A percentile compares a stretch with the other conserved stretches of the same genome.
Conservation (phyloP, 2,113 vertebrate species). For the Melanerpes formicivorus region DNA sequence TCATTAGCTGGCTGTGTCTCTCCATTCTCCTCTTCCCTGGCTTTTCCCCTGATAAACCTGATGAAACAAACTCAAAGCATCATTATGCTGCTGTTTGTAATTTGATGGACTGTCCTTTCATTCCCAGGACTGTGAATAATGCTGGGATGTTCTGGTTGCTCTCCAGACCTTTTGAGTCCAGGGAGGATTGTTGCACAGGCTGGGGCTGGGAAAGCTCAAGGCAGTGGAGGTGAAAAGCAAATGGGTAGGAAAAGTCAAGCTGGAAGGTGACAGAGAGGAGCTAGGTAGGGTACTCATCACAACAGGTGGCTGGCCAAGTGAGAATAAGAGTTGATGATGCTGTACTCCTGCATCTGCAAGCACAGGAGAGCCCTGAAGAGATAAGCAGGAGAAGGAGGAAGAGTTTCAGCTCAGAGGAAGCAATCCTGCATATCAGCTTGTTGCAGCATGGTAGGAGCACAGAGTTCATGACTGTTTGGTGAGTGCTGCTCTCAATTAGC, state of each 20-base stretch:
- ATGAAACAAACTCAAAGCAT: neutral
- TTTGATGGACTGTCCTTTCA: neutral
- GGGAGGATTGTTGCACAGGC: neutral
- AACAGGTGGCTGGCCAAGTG: neutral
- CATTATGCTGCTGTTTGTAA: neutral
- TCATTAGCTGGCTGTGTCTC: slow-evolving; percentile 9
- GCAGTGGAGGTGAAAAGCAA: neutral
- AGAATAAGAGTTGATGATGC: neutral
- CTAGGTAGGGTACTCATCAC: neutral
- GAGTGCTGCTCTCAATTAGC: neutral
- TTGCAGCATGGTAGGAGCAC: neutral
- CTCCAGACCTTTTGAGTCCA: neutral
- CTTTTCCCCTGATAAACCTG: neutral
- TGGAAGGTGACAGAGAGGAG: neutral
- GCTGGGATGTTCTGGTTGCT: neutral
- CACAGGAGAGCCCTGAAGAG: neutral
- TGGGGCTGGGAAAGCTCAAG: neutral
- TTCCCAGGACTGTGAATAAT: neutral
- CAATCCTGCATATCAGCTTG: neutral
- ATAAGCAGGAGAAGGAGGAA: neutral
- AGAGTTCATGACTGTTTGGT: neutral
- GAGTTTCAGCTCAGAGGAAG: neutral
- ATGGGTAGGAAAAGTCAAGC: neutral
- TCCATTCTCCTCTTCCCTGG: neutral
- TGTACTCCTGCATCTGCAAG: neutral